A percentile compares a stretch with the other conserved stretches of the same genome.
These are phyloP conservation scores for Lates calcarifer DNA, from an alignment of 2,113 vertebrate species.

Conservation along the genomic window DNA sequence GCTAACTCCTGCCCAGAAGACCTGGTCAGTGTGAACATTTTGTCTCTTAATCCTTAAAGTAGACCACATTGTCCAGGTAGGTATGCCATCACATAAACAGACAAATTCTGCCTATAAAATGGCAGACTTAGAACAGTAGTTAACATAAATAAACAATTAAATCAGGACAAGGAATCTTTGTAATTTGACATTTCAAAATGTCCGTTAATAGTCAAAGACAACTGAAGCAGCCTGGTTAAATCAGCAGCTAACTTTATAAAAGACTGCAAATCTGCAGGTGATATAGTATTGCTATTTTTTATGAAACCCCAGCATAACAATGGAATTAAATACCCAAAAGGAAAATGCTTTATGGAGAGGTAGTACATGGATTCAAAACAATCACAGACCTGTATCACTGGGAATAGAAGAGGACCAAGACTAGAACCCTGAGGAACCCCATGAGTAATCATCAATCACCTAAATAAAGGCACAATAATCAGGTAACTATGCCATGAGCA, in stretches of 20 bases:
- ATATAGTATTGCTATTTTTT: no score
- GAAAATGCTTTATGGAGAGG: not conserved
- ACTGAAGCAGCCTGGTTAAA: not conserved
- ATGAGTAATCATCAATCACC: not conserved
- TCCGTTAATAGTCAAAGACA: not conserved
- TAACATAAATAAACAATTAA: conserved; percentile 3
- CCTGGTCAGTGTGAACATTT: conserved; percentile 39
- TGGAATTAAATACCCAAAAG: not conserved
- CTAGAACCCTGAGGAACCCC: conserved; percentile 26
- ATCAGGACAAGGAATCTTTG: not conserved
- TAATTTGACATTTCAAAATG: not conserved
- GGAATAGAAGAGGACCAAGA: not conserved
- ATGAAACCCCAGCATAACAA: not conserved
- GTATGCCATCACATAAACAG: conserved; percentile 2
- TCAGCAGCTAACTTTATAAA: no score
- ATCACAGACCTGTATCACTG: not conserved
- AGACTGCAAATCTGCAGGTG: not conserved
- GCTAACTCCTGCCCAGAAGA: conserved; percentile 33
- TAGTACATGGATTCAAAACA: not conserved
- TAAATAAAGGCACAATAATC: not conserved
- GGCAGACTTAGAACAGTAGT: not conserved
- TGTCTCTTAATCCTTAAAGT: conserved; percentile 39
- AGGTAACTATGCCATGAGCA: not conserved
- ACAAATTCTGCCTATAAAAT: not conserved
- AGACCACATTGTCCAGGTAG: conserved; percentile 40